Evolutionary conservation across 1,140 invertebrate genomes (phyloP), one percentile per base, ranked within the genome.

Genomic region (Gonioctena quinquepunctata): DNA sequence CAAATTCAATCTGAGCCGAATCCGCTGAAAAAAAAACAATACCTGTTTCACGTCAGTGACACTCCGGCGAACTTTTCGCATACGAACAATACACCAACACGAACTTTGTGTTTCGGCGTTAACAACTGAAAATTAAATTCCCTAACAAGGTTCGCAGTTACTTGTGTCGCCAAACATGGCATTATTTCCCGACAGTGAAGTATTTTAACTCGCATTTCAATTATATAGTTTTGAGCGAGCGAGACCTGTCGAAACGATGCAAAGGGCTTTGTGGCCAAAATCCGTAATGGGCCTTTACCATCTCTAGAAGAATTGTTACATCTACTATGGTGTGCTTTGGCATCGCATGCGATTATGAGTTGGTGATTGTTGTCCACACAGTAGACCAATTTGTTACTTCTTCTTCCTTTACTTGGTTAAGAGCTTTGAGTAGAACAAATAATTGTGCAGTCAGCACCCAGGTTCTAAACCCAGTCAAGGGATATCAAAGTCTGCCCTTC

Each of bases 91-190:
- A 23, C 3, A 56, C 16, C 52, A 19, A 19, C 18, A 23, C 52
- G 22, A 56, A 56, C 52, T 56, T 56, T 56, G 52, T 23, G 18
- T 23, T 56, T 56, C 22, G 19, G 18, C 19, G 52, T 56, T 56
- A 56, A 56, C 52, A 56, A 56, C 22, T 56, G 52, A 56, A 56
- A 56, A 56, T 56, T 56, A 56, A 56, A 56, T 56, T 56, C 52
- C 52, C 52, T 56, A 56, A 56, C 52, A 56, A 56, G 52, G 52
- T 56, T 56, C 52, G 21, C 22, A 56, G 52, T 56, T 18, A 56
- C 52, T 56, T 56, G 18, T 56, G 18, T 23, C 52, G 8, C 22
- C 52, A 19, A 56, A 23, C 22, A 23, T 4, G 52, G 52, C n/a
- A 56, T 56, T 56, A 56, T 56, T 56, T 56, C 52, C 52, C 21